Base-by-base conservation (phyloP, 2,113 vertebrate genomes). In the human (Homo sapiens) region DNA sequence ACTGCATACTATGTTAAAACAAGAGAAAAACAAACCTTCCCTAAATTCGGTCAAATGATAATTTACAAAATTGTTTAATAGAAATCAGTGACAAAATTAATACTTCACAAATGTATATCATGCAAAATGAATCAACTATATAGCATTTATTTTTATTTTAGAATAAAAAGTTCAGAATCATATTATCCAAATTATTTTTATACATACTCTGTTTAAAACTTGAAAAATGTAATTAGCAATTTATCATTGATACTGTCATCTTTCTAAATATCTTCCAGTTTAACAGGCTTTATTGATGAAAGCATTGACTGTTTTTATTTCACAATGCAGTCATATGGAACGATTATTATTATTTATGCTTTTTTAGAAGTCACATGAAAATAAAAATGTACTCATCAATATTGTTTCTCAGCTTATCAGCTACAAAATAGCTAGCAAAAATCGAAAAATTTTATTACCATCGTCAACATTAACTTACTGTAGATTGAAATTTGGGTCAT, bases 131-230 rank as follows among this genome's bases (percentile, higher is more conserved):
- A 83, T 64, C 16, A 89, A 11, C 22, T 48, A 75, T 83, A 27
- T 20, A 85, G 23, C 27, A 52, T 80, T 75, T 75, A 16, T 79
- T 64, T 97, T 87, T 73, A 72, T 82, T 16, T 23, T 83, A 10
- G 66, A 87, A 79, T 89, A 89, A 89, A 82, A 80, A 64, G 18
- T 0, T 14, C 16, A 85, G 8, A 94, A 90, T 48, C 2, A 48
- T 6, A 55, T 40, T 89, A 40, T 75, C 27, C 14, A 35, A 93
- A 78, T 76, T 93, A 95, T 45, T 72, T 96, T 88, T 93, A 68
- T 23, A 76, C 14, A 59, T 16, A 50, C 8, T 86, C 13, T 32
- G 50, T 43, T 87, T 80, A 81, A 89, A 85, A 82, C 17, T 68
- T 82, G 14, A 72, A 89, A 82, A 52, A 45, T 93, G 2, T 43